These are phyloP conservation scores for Silurus asotus DNA, from an alignment of 2,113 vertebrate genomes.

Conservation along the genomic window DNA sequence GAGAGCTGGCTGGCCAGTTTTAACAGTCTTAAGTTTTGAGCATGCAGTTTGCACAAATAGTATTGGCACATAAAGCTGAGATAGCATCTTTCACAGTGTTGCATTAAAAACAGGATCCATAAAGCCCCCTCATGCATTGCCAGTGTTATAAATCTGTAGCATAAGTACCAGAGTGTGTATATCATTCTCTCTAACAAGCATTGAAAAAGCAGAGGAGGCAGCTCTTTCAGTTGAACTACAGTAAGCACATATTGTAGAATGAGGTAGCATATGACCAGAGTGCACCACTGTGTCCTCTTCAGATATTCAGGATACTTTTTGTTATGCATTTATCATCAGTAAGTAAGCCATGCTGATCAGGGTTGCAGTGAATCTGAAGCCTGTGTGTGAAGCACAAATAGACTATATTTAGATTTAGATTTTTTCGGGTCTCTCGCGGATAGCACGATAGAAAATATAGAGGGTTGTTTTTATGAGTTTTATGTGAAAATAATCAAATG, in stretches of 20 bases:
- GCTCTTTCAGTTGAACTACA: neutral
- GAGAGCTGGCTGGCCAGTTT: slow-evolving; percentile 25
- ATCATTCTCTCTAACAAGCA: slow-evolving; percentile 18
- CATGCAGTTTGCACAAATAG: slow-evolving; percentile 58
- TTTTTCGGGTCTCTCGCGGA: neutral
- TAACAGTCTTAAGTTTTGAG: slow-evolving; percentile 60
- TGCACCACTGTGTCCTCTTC: neutral
- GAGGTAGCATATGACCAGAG: neutral
- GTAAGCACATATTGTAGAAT: neutral
- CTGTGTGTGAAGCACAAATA: neutral
- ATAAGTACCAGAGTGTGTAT: slow-evolving; percentile 27
- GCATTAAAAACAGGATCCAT: slow-evolving; percentile 54
- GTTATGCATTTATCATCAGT: neutral
- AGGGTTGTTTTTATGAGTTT: no score
- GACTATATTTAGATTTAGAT: neutral
- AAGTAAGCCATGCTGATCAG: neutral
- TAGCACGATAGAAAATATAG: no score
- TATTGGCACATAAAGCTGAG: slow-evolving; percentile 65
- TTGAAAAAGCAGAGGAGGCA: neutral
- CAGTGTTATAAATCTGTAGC: slow-evolving; percentile 59
- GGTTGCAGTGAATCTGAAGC: neutral
- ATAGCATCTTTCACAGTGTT: slow-evolving; percentile 54
- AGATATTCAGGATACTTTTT: neutral
- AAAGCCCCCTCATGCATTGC: slow-evolving; percentile 51
- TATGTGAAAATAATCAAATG: no score